A percentile compares a stretch with the other conserved stretches of the same genome.
Evolutionary conservation across 1,140 invertebrate genomes (phyloP).

Genomic region (Orius insidiosus): DNA sequence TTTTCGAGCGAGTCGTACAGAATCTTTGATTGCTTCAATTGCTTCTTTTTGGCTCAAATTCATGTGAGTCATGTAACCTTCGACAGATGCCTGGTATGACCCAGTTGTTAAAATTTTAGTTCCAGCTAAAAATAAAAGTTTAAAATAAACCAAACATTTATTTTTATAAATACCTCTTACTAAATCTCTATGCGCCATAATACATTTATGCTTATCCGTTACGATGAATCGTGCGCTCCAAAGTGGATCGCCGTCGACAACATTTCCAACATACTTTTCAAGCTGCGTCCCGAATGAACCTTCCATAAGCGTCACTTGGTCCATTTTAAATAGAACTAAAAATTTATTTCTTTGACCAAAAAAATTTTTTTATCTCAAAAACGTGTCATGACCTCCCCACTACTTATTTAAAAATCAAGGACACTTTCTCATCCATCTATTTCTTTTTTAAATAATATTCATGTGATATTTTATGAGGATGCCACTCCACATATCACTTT

Average conservation of each 20-base stretch:
- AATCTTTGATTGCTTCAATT: constrained; percentile 45
- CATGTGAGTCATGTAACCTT: constrained; percentile 54
- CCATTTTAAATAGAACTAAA: too few species aligned
- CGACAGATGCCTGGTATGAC: constrained; percentile 74
- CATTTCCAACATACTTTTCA: constrained; percentile 44
- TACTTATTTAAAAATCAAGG: too few species aligned
- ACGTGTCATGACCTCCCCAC: too few species aligned
- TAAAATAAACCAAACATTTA: too few species aligned
- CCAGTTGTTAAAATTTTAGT: constrained; percentile 69
- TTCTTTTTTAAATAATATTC: too few species aligned
- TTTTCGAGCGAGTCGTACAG: constrained; percentile 28
- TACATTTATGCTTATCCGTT: constrained; percentile 49
- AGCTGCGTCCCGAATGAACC: constrained; percentile 65
- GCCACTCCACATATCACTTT: too few species aligned
- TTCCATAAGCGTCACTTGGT: constrained; percentile 31
- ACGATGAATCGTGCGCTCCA: constrained; percentile 65
- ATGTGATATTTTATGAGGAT: too few species aligned
- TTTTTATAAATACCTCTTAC: constrained; percentile 31
- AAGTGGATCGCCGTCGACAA: constrained; percentile 49
- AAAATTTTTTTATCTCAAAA: too few species aligned
- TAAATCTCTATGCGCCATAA: constrained; percentile 60
- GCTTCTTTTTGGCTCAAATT: constrained; percentile 39
- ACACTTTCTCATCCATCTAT: too few species aligned
- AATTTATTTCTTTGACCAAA: too few species aligned
- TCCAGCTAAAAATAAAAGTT: constrained; percentile 38